Percentiles rank a stretch among this genome's conserved stretches.
Evolutionary conservation across 2,888 invertebrate species (phyloP).

Genomic region (Vandiemenella viatica): DNA sequence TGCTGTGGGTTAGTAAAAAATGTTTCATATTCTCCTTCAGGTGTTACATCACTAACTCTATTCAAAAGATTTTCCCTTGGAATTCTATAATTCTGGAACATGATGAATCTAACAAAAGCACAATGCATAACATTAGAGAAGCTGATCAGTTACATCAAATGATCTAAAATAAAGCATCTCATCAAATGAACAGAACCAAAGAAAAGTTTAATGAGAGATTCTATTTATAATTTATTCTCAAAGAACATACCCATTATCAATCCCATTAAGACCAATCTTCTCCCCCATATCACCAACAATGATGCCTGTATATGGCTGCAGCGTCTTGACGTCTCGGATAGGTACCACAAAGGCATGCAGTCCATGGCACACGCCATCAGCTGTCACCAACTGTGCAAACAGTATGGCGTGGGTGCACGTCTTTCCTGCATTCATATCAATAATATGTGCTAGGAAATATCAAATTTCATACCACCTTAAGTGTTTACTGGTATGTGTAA

Average conservation of each 20-base stretch:
- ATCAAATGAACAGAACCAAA: too few species aligned
- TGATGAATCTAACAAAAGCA: conserved; percentile 28
- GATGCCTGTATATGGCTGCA: conserved; percentile 67
- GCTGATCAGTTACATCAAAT: too few species aligned
- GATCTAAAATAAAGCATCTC: not conserved
- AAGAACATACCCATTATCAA: conserved; percentile 68
- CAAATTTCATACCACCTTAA: too few species aligned
- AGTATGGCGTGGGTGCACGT: conserved; percentile 74
- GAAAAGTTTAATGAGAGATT: too few species aligned
- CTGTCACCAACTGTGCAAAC: conserved; percentile 77
- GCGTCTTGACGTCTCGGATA: conserved; percentile 59
- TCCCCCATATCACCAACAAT: conserved; percentile 85
- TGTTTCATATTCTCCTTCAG: conserved; percentile 65
- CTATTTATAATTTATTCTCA: too few species aligned
- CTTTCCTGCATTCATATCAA: conserved; percentile 36
- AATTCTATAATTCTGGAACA: conserved; percentile 56
- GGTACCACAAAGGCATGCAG: conserved; percentile 83
- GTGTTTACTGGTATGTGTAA: too few species aligned
- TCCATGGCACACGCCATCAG: conserved; percentile 63
- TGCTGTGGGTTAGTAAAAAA: conserved; percentile 69
- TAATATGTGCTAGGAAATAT: too few species aligned
- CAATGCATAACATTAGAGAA: not conserved
- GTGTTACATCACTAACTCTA: conserved; percentile 71
- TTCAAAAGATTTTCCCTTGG: conserved; percentile 68
- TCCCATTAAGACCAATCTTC: conserved; percentile 79